phyloP scores from a whole-genome alignment of 2,797 vertebrate species.

The Brotula barbata region DNA sequence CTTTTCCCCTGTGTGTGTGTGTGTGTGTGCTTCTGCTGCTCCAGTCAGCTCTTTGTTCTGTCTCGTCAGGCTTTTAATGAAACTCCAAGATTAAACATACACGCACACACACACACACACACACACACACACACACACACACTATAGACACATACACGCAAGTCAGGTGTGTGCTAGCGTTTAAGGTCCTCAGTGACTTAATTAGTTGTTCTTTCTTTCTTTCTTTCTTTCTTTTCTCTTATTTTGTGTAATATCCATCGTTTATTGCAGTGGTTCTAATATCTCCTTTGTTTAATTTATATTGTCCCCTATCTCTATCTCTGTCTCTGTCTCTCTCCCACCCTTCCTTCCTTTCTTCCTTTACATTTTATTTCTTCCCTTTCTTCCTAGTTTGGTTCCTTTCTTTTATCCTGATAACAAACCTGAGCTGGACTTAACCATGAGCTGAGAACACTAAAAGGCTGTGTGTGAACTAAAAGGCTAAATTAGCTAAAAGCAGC shows the following conservation, averaged over 20 bases:
- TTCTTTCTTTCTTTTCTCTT: background rate
- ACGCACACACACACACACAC: constrained; percentile 17
- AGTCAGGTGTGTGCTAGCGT: background rate
- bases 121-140: background rate
- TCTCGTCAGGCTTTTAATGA: constrained; percentile 72
- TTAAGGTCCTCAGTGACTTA: constrained; percentile 47
- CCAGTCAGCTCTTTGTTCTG: constrained; percentile 74
- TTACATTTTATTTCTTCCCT: background rate
- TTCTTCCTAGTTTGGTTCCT: background rate
- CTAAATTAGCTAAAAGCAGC: no score
- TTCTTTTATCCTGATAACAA: background rate
- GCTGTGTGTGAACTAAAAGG: no score
- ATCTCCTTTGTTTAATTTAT: background rate
- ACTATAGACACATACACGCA: no score
- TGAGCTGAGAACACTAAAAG: no score
- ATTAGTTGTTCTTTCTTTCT: constrained; percentile 37
- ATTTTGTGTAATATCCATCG: background rate
- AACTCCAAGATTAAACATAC: constrained; percentile 59
- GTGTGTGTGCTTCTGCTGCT: constrained; percentile 44
- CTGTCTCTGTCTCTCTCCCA: no score
- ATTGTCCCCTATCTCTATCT: no score
- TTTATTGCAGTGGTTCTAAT: background rate
- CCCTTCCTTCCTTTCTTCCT: background rate
- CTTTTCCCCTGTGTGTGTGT: constrained; percentile 38
- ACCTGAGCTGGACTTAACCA: no score